Evolutionary conservation across 1,140 invertebrate genomes (phyloP).

Genomic region (Solenopsis fugax): DNA sequence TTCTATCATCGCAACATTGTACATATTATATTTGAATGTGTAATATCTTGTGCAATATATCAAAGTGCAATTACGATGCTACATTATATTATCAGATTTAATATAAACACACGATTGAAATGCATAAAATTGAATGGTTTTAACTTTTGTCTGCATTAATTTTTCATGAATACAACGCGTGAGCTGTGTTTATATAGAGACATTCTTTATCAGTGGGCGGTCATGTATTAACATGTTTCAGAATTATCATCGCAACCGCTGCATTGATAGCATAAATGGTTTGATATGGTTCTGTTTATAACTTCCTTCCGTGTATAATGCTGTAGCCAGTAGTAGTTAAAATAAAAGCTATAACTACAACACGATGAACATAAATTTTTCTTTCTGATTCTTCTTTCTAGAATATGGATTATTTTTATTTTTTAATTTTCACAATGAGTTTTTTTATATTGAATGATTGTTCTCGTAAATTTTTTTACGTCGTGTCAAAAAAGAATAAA

Average conservation of each 20-base stretch:
- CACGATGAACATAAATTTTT: neutral
- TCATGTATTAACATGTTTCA: neutral
- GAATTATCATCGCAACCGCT: neutral
- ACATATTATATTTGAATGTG: neutral
- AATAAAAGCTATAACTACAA: neutral
- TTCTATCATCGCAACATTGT: neutral
- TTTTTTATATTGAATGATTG: neutral
- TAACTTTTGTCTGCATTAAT: neutral
- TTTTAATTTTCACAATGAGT: neutral
- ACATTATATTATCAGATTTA: neutral
- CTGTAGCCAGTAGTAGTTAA: neutral
- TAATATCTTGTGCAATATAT: conserved; percentile 5
- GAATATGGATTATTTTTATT: neutral
- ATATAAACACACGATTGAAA: neutral
- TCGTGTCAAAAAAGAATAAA: neutral
- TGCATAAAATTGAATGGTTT: neutral
- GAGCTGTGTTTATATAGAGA: neutral
- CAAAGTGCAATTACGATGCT: neutral
- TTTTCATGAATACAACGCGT: neutral
- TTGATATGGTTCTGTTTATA: neutral
- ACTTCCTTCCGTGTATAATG: neutral
- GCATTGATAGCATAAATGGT: neutral
- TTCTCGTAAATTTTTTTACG: neutral
- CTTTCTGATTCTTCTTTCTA: neutral
- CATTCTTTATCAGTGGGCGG: neutral